These are phyloP conservation scores for Lamellibrachia satsuma DNA, from an alignment of 2,888 invertebrate species.

Conservation along the genomic window DNA sequence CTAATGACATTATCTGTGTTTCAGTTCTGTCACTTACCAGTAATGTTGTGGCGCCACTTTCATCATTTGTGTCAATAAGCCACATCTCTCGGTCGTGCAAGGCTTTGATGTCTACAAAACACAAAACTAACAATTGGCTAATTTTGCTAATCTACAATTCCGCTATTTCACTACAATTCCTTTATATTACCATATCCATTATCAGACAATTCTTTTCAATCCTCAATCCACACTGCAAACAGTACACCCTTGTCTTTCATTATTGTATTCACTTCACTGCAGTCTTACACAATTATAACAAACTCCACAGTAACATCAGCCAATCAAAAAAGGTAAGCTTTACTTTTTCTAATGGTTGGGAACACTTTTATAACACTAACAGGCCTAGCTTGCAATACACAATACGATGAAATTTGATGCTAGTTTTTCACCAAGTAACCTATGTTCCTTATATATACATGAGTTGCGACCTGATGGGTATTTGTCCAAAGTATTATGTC, in stretches of 20 bases:
- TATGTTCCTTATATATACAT: too few species aligned
- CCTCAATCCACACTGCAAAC: not conserved
- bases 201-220: not conserved
- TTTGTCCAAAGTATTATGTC: too few species aligned
- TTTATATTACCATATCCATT: not conserved
- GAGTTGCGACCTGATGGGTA: too few species aligned
- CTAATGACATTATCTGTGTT: not conserved
- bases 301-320: too few species aligned
- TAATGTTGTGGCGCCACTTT: conserved; percentile 85
- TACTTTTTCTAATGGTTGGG: too few species aligned
- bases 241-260: not conserved
- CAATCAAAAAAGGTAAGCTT: too few species aligned
- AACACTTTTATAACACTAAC: too few species aligned
- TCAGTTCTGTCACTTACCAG: conserved; percentile 70
- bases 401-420: too few species aligned
- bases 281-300: not conserved
- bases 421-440: too few species aligned
- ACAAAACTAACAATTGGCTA: not conserved
- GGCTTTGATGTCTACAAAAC: conserved; percentile 55
- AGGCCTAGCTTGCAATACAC: too few species aligned
- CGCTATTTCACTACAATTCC: not conserved
- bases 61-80: conserved; percentile 84
- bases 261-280: not conserved
- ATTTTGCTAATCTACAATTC: not conserved
- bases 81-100: conserved; percentile 76